Base-by-base conservation (phyloP, 1,140 invertebrate genomes). In the Sitodiplosis mosellana region DNA sequence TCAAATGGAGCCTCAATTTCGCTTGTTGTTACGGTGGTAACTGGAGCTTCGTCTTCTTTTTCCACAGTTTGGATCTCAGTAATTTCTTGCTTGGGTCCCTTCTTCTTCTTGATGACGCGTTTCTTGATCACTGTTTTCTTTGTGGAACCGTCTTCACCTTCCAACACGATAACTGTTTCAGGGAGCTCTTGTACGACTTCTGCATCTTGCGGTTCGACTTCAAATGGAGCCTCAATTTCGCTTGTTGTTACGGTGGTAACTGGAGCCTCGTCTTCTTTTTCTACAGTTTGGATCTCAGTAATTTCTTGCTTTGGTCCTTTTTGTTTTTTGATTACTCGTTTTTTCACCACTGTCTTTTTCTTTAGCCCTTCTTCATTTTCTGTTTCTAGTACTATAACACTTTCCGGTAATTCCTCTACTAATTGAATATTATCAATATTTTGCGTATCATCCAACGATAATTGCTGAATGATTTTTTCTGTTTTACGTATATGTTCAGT, bases 41-140 rank as follows among this genome's bases (percentile, higher is more conserved):
- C 34, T 8, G 48, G 22, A 8, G 53, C 38, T 6, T 40, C 54
- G 1, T 52, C 27, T 51, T 68, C 63, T 55, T 67, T 63, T 50
- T 69, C 66, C 18, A 68, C 48, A 15, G 65, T 64, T 51, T 57
- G 53, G 48, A 68, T 61, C 57, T 66, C 61, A 46, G 60, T 63
- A 45, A 56, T 58, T 55, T 67, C 56, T 49, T 48, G 40, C 45
- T 53, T 54, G 43, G 6, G 49, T 44, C 47, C 45, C 27, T 49
- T 34, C 10, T 52, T 37, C 52, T 63, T 63, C 51, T 57, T 59
- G 38, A 56, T 54, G 14, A 48, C 46, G 33, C 55, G 50, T 48
- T 38, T 58, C 49, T 38, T 51, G 36, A 56, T 51, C 11, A 59
- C 49, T 40, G 52, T 56, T 27, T 59, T 63, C 46, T 48, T 59